Conservation (phyloP, 2,888 invertebrate genomes). For the Trichogramma dendrolimi region DNA sequence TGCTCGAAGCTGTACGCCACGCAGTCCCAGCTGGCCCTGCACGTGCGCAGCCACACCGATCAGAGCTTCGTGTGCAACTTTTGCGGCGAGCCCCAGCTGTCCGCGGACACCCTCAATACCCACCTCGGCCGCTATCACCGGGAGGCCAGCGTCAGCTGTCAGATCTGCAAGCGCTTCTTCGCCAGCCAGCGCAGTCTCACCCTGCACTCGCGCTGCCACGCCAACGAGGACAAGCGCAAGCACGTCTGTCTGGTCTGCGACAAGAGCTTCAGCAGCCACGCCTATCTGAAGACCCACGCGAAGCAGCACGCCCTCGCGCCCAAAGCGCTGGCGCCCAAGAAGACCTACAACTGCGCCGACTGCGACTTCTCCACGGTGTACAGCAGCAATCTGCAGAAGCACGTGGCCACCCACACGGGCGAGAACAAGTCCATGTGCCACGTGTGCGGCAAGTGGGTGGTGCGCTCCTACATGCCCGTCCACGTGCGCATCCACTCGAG, state of each 20-base stretch:
- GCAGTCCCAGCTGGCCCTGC: neutral
- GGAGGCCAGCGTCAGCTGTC: conserved; percentile 26
- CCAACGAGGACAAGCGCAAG: conserved; percentile 53
- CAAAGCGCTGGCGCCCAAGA: conserved; percentile 30
- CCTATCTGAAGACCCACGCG: conserved; percentile 53
- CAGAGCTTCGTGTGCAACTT: neutral
- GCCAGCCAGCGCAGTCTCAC: conserved; percentile 53
- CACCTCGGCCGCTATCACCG: too few relatives aligned
- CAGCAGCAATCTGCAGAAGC: conserved; percentile 51
- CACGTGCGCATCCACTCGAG: conserved; percentile 52
- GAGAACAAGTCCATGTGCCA: conserved; percentile 42
- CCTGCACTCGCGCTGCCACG: conserved; percentile 35
- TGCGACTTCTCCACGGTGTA: conserved; percentile 27
- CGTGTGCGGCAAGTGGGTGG: conserved; percentile 50
- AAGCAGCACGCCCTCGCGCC: conserved; percentile 44
- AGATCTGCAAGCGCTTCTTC: conserved; percentile 56
- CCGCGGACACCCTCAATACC: too few relatives aligned
- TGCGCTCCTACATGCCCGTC: conserved; percentile 56
- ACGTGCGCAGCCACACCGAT: neutral
- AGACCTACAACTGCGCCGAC: conserved; percentile 43
- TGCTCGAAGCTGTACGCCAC: neutral
- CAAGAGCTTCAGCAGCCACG: conserved; percentile 52
- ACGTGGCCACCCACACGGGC: conserved; percentile 51
- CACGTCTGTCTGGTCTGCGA: conserved; percentile 50
- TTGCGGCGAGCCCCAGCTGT: conserved; percentile 44